Base-by-base conservation (phyloP, 2,113 vertebrate genomes). In the Brachionichthys hirsutus region DNA sequence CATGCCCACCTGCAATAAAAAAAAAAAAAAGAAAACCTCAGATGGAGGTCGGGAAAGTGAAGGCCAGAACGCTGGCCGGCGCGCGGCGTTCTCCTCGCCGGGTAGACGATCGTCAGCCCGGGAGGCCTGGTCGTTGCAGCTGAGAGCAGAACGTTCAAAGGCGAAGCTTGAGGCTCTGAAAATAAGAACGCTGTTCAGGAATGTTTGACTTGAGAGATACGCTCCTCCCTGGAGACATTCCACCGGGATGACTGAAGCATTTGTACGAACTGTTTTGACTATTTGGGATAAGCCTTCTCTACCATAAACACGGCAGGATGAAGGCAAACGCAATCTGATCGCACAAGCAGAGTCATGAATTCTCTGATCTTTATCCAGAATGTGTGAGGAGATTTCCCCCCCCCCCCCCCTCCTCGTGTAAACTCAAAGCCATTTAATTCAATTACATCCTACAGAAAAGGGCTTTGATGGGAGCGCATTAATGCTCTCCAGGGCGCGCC, bases 1-100 rank as follows among this genome's bases (percentile, higher is more conserved):
- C 97, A 99, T 99, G 42, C 97, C 97, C 67, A 99, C 97, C 97
- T 99, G 63, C 60, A 72, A 59, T 15, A 62, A 17, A 16, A 53
- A 2, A n/a, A 65, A 16, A 59, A n/a, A 62, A 17, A 16, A 53
- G 3, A n/a, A 65, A 16, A 67, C 9, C 1, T 30, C 54, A 46
- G 15, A 11, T 16, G 14, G 9, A 22, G 12, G 3, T 15, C 40
- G 8, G 4, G 34, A 35, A 35, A 35, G 4, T 35, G 34, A 35
- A 35, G 9, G 5, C 34, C 34, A 35, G 34, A 35, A 35, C 5
- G 5, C n/a, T 46, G 8, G 20, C 20, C 15, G 35, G 22, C 20
- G 12, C 5, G 36, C 14, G 2, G 6, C 36, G 17, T 16, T 22
- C 16, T 18, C 0, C 0, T 11, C 9, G 18, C 13, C 6, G 40